These are phyloP conservation scores for Hypselothyrea guttata DNA, from an alignment of 2,888 invertebrate species.

Conservation along the genomic window DNA sequence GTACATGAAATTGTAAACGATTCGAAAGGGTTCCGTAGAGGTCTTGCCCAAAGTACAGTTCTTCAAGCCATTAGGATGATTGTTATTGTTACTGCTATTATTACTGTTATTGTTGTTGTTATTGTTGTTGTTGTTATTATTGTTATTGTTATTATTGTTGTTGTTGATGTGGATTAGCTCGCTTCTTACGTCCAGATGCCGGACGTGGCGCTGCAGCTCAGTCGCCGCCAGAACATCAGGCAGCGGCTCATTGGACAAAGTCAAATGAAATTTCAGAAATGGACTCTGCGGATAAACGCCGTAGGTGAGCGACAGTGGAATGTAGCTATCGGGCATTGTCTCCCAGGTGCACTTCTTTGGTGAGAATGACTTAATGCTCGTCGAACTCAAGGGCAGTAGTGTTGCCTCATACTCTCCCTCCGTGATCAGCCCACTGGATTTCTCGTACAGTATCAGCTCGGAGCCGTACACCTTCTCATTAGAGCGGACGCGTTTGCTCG, in stretches of 20 bases:
- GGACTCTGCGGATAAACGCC: constrained; percentile 91
- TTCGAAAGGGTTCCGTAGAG: constrained; percentile 86
- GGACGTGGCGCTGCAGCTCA: constrained; percentile 72
- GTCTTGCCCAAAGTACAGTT: constrained; percentile 40
- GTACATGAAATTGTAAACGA: constrained; percentile 97
- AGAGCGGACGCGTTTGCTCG: constrained; percentile 87
- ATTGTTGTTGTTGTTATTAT: constrained; percentile 48
- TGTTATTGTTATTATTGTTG: constrained; percentile 50
- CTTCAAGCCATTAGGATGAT: constrained; percentile 43
- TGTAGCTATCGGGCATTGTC: constrained; percentile 84
- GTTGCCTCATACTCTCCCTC: constrained; percentile 96
- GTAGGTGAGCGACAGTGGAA: constrained; percentile 84
- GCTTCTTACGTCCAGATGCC: constrained; percentile 51
- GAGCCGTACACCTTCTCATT: constrained; percentile 84
- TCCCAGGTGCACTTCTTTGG: constrained; percentile 90
- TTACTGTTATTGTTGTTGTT: constrained; percentile 70
- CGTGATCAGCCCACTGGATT: constrained; percentile 92
- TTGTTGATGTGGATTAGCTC: constrained; percentile 78
- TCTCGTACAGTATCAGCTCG: constrained; percentile 94
- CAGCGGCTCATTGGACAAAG: constrained; percentile 88
- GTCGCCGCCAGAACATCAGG: constrained; percentile 69
- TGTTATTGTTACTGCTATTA: constrained; percentile 48
- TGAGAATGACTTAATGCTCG: constrained; percentile 83
- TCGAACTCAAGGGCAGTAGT: constrained; percentile 87
- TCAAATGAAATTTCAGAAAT: constrained; percentile 91